Conservation (phyloP, 2,888 invertebrate genomes). For the Chromoteleia sp. region DNA sequence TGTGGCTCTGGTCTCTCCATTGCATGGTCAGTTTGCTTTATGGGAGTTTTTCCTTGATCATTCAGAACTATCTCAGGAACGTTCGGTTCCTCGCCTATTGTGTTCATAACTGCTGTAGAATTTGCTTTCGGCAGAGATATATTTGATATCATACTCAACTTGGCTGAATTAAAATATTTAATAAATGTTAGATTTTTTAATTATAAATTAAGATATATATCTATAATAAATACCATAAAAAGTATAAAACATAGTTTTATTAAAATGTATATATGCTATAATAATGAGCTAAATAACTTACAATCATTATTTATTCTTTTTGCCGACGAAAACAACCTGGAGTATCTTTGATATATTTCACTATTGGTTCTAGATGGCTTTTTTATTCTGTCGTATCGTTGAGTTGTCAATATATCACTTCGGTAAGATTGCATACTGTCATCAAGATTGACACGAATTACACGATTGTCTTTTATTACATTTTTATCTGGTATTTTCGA, state of each 20-base stretch:
- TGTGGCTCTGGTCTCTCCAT: too few relatives aligned
- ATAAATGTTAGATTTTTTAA: neutral
- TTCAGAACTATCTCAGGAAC: neutral
- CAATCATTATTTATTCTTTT: constrained; percentile 9
- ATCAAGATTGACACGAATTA: constrained; percentile 27
- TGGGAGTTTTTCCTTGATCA: neutral
- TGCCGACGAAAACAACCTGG: constrained; percentile 22
- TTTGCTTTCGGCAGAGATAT: constrained; percentile 37
- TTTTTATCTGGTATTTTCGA: neutral
- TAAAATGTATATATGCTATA: too few relatives aligned
- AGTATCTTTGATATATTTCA: constrained; percentile 31
- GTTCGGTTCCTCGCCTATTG: constrained; percentile 35
- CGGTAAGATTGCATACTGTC: constrained; percentile 9
- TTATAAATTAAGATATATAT: constrained; percentile 10
- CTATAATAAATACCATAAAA: too few relatives aligned
- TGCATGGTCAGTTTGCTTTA: neutral
- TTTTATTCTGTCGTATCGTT: constrained; percentile 7
- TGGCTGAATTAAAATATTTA: constrained; percentile 21
- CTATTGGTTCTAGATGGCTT: constrained; percentile 5
- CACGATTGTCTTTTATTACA: constrained; percentile 1
- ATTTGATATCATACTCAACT: constrained; percentile 23
- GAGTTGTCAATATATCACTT: neutral
- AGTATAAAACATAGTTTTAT: too few relatives aligned
- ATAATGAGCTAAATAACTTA: constrained; percentile 3
- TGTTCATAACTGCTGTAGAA: constrained; percentile 46